Percentiles rank a stretch among this genome's conserved stretches.
These are phyloP conservation scores for Hypsibius dujardini DNA, from an alignment of 1,140 invertebrate genomes.

Conservation along the genomic window DNA sequence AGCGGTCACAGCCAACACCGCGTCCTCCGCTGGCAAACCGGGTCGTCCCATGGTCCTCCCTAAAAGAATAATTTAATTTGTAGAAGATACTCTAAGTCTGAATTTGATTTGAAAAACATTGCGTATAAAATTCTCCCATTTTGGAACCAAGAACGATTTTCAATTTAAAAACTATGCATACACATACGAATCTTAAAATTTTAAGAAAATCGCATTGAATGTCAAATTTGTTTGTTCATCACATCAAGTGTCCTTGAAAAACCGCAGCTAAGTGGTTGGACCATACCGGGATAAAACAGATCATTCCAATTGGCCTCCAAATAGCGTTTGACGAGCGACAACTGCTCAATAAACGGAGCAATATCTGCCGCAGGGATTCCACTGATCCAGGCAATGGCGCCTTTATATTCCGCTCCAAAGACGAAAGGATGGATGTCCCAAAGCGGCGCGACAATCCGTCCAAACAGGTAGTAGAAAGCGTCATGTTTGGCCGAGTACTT, in stretches of 20 bases:
- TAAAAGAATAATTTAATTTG: too few species aligned
- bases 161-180: too few species aligned
- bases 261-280: neutral
- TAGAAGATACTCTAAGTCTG: too few species aligned
- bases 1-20: neutral
- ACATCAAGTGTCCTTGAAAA: too few species aligned
- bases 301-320: slow-evolving; percentile 9
- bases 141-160: too few species aligned
- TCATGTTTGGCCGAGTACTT: slow-evolving; percentile 11
- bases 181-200: too few species aligned
- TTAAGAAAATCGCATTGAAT: too few species aligned
- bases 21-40: slow-evolving; percentile 4
- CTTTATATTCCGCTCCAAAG: slow-evolving; percentile 13
- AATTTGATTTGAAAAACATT: too few species aligned
- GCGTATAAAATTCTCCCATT: too few species aligned
- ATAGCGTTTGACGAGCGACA: slow-evolving; percentile 16
- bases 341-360: neutral
- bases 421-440: slow-evolving; percentile 7
- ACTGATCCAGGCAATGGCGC: slow-evolving; percentile 1
- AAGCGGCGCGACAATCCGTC: neutral
- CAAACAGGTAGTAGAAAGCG: neutral
- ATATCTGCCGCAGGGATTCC: neutral
- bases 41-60: neutral
- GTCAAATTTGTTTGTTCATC: too few species aligned
- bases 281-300: neutral